These are phyloP conservation scores for Poecile montanus DNA, from an alignment of 2,797 vertebrate genomes.

Conservation along the genomic window DNA sequence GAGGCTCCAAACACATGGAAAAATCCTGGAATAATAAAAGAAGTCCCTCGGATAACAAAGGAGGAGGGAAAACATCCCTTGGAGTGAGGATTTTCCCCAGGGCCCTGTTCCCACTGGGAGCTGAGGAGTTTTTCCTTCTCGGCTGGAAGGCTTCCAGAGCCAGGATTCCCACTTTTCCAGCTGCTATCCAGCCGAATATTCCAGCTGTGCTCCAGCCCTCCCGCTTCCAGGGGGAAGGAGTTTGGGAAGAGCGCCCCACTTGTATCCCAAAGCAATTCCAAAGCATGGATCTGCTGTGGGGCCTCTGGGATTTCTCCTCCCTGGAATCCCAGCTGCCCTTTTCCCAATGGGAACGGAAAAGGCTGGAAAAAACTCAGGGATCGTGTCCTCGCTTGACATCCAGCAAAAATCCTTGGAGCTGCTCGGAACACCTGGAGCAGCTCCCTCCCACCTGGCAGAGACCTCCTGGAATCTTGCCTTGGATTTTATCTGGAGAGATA, in stretches of 20 bases:
- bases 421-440: neutral
- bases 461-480: neutral
- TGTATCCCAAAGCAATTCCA: neutral
- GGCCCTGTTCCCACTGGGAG: neutral
- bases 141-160: neutral
- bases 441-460: neutral
- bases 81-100: neutral
- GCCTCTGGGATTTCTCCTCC: neutral
- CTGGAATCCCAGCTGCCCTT: fast-evolving
- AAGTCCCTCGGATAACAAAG: neutral
- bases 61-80: neutral
- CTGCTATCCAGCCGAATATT: neutral
- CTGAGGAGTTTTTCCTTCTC: neutral
- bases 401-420: neutral
- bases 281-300: too few species aligned
- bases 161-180: neutral
- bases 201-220: neutral
- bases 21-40: neutral
- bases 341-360: neutral
- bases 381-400: neutral
- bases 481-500: neutral
- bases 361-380: neutral
- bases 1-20: fast-evolving
- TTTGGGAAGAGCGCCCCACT: fast-evolving
- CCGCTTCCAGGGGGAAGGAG: neutral